Evolutionary conservation across 2,113 vertebrate genomes (phyloP), one percentile per base, ranked within the genome.

Genomic region (Epinephelus fuscoguttatus): DNA sequence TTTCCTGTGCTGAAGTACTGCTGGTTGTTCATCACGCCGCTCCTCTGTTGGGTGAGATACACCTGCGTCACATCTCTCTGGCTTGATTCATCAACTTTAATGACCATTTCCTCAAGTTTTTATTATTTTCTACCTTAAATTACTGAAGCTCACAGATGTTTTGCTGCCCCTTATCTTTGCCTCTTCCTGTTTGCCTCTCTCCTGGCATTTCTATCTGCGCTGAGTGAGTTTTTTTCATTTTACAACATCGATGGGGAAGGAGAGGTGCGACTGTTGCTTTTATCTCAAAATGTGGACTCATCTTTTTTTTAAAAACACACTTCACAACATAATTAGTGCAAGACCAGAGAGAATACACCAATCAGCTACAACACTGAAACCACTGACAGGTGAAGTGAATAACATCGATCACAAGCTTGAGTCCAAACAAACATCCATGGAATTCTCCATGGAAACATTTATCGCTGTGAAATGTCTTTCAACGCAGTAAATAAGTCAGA

Each of bases 1-100:
- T 53, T 83, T 27, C 83, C 90, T 1, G 15, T 92, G 59, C 76
- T 96, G 56, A 96, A 96, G 91, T 96, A 95, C 89, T 96, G 95
- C 89, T 96, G 96, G 96, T 25, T 96, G 85, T 95, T 95, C 76
- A 33, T 96, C 78, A 95, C 94, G 7, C 96, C 96, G 0, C n/a
- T 94, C 66, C 87, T 96, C 66, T 96, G 95, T 62, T 56, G n/a
- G 57, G 96, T 96, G 88, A 93, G 95, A 75, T 27, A 49, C 66
- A 78, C 63, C 14, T 52, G 30, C 8, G 8, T 27, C 27, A 27
- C 27, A 27, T 27, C 27, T 27, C 27, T 27, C 27, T 27, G 27
- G 3, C 55, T 63, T 42, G 27, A 52, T 17, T 76, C 50, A 37
- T 60, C 33, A 40, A 2, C 11, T 72, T 71, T 63, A 18, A 61